Percentiles rank a stretch among this genome's conserved stretches.
Evolutionary conservation across 2,113 vertebrate genomes (phyloP).

Genomic region (Alethe diademata): DNA sequence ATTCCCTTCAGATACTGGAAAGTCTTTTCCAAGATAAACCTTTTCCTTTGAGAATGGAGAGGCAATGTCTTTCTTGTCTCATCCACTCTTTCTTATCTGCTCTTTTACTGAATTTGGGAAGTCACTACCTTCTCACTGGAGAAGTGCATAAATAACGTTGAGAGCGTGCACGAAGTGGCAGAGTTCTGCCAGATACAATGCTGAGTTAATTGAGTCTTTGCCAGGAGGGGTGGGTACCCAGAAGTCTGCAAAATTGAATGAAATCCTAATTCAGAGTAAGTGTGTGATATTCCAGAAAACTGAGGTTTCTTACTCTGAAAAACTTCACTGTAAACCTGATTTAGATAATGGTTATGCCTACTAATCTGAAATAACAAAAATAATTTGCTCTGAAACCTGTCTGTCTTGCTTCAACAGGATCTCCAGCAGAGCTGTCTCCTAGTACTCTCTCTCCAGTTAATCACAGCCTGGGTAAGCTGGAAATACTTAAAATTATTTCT

Average conservation of each 20-base stretch:
- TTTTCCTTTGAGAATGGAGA: neutral
- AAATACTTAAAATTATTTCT: neutral
- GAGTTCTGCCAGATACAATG: neutral
- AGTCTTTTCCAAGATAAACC: neutral
- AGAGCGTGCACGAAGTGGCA: neutral
- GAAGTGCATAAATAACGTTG: neutral
- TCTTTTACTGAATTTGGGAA: neutral
- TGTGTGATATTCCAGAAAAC: neutral
- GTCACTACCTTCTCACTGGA: neutral
- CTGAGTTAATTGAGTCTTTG: neutral
- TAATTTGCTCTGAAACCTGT: neutral
- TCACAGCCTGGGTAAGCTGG: constrained; percentile 88
- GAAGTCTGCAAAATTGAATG: neutral
- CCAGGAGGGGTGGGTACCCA: neutral
- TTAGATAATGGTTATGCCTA: neutral
- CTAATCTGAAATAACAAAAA: neutral
- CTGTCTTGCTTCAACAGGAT: constrained; percentile 78
- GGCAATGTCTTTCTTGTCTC: neutral
- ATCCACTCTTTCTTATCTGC: neutral
- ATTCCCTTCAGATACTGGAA: neutral
- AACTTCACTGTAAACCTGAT: neutral
- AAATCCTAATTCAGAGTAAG: neutral
- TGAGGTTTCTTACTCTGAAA: neutral
- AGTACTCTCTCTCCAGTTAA: constrained; percentile 93
- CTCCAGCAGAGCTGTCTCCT: constrained; percentile 95